Conservation (phyloP, 2,113 vertebrate genomes). For the Nibea albiflora region DNA sequence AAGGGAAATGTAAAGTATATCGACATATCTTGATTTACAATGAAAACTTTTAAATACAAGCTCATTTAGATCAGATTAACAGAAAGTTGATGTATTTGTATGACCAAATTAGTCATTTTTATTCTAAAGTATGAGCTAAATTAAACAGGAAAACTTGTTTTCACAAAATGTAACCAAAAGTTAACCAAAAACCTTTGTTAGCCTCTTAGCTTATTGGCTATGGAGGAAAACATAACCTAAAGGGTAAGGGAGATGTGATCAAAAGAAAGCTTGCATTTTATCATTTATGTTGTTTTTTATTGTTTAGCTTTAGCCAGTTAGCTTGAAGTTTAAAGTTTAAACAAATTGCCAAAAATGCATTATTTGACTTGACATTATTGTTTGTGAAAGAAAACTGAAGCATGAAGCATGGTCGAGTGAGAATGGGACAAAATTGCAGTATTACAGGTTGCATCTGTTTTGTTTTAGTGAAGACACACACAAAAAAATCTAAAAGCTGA, state of each 20-base stretch:
- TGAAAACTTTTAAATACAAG: not conserved
- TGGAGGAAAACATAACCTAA: not conserved
- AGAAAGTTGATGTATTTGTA: not conserved
- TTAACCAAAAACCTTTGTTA: not conserved
- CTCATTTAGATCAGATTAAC: not conserved
- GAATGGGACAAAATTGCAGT: not conserved
- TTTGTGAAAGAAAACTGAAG: not conserved
- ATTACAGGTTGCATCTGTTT: not conserved
- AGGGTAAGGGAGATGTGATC: not conserved
- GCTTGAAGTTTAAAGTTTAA: not conserved
- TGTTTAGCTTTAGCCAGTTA: not conserved
- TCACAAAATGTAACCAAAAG: not conserved
- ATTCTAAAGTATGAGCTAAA: not conserved
- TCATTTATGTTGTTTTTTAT: not conserved
- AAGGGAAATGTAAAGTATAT: not conserved
- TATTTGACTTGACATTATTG: not conserved
- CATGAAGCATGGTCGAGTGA: not conserved
- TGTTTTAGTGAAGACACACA: not conserved
- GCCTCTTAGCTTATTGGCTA: not conserved
- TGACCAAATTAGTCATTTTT: not conserved
- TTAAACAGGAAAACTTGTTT: not conserved
- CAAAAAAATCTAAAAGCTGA: not conserved
- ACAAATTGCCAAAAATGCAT: not conserved
- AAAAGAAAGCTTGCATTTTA: not conserved
- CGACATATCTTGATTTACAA: not conserved